phyloP scores from a whole-genome alignment of 1,140 invertebrate species.

The Pogonognathellus flavescens region DNA sequence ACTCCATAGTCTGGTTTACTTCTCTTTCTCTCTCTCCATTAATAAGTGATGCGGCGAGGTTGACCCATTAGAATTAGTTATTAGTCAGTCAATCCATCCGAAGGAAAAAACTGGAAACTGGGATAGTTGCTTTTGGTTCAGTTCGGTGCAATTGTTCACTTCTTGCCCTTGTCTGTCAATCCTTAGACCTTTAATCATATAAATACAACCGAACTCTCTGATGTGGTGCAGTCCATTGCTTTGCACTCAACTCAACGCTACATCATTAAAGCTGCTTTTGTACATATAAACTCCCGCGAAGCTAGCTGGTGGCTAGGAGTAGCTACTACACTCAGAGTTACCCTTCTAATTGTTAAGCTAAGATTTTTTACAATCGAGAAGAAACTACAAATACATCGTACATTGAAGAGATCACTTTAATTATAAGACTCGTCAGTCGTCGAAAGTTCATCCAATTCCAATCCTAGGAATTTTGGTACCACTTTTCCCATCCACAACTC shows the following conservation, averaged over 20 bases:
- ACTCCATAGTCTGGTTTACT: neutral
- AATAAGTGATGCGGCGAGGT: slow-evolving; percentile 41
- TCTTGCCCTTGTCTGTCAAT: slow-evolving; percentile 45
- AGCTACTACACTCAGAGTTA: too few species aligned
- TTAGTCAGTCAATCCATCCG: slow-evolving; percentile 39
- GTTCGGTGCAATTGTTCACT: slow-evolving; percentile 46
- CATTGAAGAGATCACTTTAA: slow-evolving; percentile 26
- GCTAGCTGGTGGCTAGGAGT: too few species aligned
- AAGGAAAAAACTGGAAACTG: slow-evolving; percentile 44
- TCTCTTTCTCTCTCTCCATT: neutral
- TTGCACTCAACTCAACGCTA: neutral
- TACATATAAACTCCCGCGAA: neutral
- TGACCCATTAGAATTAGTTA: slow-evolving; percentile 50
- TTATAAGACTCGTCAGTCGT: slow-evolving; percentile 28
- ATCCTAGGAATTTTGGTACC: slow-evolving; percentile 33
- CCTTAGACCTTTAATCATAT: slow-evolving; percentile 44
- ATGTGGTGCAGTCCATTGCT: neutral
- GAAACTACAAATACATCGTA: neutral
- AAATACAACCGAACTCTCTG: neutral
- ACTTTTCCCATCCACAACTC: slow-evolving; percentile 24
- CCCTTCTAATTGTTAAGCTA: too few species aligned
- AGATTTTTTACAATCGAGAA: neutral
- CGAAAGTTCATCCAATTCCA: slow-evolving; percentile 35
- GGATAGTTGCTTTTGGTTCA: slow-evolving; percentile 28
- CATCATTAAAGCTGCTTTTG: neutral